phyloP scores from a whole-genome alignment of 2,113 vertebrate genomes.

The Enhydra lutris region DNA sequence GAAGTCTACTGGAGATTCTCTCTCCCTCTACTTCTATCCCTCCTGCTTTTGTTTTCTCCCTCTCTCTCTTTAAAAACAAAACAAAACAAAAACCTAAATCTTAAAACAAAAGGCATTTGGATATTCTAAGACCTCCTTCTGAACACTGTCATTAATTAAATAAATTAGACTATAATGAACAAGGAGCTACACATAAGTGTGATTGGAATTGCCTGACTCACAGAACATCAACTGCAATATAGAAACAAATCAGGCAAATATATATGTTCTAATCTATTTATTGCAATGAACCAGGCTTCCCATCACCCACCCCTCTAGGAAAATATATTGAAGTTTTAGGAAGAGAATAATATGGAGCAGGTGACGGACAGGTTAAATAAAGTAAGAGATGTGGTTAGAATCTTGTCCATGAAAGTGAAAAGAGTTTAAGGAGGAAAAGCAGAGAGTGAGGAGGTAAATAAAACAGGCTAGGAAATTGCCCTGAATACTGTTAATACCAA shows the following conservation, averaged over 20 bases:
- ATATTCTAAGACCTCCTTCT: background rate
- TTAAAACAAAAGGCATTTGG: background rate
- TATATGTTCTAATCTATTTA: background rate
- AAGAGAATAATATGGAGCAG: background rate
- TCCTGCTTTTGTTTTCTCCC: background rate
- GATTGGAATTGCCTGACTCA: background rate
- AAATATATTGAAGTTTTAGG: background rate
- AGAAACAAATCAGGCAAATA: background rate
- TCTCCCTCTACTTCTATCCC: background rate
- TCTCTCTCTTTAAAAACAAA: background rate
- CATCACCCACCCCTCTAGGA: background rate
- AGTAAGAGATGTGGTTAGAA: background rate
- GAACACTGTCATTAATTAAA: background rate
- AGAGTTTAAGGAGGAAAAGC: background rate
- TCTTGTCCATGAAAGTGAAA: background rate
- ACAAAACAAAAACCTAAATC: background rate
- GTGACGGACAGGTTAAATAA: background rate
- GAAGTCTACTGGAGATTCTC: background rate
- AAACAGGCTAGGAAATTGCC: background rate
- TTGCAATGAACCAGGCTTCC: background rate
- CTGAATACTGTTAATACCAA: background rate
- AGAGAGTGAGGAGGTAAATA: background rate
- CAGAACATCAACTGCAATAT: background rate
- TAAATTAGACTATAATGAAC: background rate
- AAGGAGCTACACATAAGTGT: background rate